Conservation (phyloP, 2,113 vertebrate genomes). For the Ceratotherium simum region DNA sequence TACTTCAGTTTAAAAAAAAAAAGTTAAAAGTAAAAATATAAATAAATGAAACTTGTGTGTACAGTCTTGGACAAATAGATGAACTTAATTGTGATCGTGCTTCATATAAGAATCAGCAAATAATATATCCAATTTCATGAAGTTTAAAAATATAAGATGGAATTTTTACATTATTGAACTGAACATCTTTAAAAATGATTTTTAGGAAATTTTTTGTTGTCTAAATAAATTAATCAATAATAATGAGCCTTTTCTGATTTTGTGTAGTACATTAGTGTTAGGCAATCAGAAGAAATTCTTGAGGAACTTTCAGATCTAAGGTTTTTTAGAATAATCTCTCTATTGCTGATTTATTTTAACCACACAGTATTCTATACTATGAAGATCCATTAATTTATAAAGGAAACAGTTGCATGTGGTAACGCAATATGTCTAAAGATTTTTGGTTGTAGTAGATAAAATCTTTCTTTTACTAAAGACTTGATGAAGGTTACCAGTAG, state of each 20-base stretch:
- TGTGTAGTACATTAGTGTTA: not conserved
- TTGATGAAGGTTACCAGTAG: not conserved
- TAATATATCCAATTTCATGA: not conserved
- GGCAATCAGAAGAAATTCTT: conserved; percentile 50
- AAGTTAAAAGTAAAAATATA: not conserved
- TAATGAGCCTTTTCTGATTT: conserved; percentile 25
- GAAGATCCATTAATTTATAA: conserved; percentile 31
- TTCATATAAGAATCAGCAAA: not conserved
- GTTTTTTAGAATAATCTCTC: conserved; percentile 38
- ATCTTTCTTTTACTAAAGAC: not conserved
- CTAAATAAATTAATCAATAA: not conserved
- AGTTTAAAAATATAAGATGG: not conserved
- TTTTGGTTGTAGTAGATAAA: conserved; percentile 34
- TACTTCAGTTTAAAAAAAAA: not conserved
- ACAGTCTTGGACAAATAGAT: not conserved
- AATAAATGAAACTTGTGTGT: not conserved
- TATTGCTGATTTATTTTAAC: conserved; percentile 25
- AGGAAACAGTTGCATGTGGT: not conserved
- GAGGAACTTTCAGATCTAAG: not conserved
- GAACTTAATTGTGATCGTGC: not conserved
- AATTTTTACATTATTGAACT: not conserved
- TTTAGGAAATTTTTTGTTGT: not conserved
- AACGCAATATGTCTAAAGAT: not conserved
- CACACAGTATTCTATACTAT: not conserved
- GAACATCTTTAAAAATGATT: not conserved